A percentile compares a stretch with the other conserved stretches of the same genome.
Evolutionary conservation across 1,140 invertebrate genomes (phyloP).

Genomic region (Arion vulgaris): DNA sequence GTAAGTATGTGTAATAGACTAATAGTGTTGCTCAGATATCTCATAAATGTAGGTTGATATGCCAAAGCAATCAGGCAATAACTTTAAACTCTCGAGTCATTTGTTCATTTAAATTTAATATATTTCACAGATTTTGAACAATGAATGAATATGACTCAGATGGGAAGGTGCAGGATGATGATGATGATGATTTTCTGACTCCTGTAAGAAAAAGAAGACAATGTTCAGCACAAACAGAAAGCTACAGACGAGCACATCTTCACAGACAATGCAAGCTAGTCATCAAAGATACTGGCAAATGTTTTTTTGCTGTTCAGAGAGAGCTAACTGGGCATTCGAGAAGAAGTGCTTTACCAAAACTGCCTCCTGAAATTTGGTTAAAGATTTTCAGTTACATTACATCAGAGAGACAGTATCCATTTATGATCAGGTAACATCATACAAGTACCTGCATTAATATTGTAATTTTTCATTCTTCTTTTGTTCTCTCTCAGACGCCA

Average conservation of each 20-base stretch:
- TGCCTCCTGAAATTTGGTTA: constrained; percentile 24
- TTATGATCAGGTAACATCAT: constrained; percentile 22
- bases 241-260: constrained; percentile 15
- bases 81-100: too few species aligned
- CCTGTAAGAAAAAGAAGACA: neutral
- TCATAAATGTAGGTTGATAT: too few species aligned
- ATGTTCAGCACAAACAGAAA: neutral
- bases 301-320: constrained; percentile 15
- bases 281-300: constrained; percentile 18
- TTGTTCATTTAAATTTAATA: neutral
- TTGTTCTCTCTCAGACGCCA: too few species aligned
- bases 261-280: constrained; percentile 21
- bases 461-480: too few species aligned
- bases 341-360: constrained; percentile 13
- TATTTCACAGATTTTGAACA: neutral
- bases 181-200: neutral
- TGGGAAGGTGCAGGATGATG: neutral
- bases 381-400: constrained; percentile 30
- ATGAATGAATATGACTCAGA: neutral
- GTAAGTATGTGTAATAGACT: too few species aligned
- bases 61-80: too few species aligned
- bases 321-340: constrained; percentile 3
- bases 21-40: too few species aligned
- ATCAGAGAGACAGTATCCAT: constrained; percentile 19
- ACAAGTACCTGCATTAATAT: too few species aligned